These are phyloP conservation scores for Chascanopsetta lugubris DNA, from an alignment of 2,113 vertebrate genomes.

Conservation along the genomic window DNA sequence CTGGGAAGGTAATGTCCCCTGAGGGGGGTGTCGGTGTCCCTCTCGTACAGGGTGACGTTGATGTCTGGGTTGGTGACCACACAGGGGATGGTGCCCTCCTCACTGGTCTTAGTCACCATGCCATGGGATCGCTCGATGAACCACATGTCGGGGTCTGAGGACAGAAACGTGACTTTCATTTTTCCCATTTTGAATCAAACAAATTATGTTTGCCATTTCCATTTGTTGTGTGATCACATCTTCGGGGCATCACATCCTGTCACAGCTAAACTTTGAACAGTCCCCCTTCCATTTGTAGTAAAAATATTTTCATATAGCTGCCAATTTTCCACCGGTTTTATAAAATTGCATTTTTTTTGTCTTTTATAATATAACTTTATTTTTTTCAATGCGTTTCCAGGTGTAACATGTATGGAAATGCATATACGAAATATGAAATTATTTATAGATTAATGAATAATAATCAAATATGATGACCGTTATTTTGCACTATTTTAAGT, in stretches of 20 bases:
- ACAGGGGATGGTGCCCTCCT: constrained; percentile 87
- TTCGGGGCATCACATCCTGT: background rate
- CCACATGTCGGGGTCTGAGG: constrained; percentile 85
- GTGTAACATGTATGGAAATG: too few relatives aligned
- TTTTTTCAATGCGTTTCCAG: background rate
- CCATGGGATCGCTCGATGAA: constrained; percentile 83
- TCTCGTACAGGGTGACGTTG: constrained; percentile 88
- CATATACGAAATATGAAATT: too few relatives aligned
- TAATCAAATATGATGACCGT: too few relatives aligned
- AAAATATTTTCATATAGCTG: too few relatives aligned
- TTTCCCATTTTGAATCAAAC: background rate
- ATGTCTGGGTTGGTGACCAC: constrained; percentile 89
- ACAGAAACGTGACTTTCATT: background rate
- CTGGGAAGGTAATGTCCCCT: constrained; percentile 84
- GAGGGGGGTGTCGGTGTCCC: constrained; percentile 77
- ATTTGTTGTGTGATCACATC: background rate
- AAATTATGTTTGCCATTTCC: background rate
- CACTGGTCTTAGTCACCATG: constrained; percentile 86
- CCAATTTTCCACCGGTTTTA: background rate
- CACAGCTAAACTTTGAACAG: too few relatives aligned
- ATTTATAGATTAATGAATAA: too few relatives aligned
- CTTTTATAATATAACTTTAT: too few relatives aligned
- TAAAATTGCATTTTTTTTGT: background rate
- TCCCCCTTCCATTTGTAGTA: too few relatives aligned
- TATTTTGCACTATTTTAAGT: too few relatives aligned